phyloP scores from a whole-genome alignment of 2,113 vertebrate species.

The Hippocampus mohnikei region DNA sequence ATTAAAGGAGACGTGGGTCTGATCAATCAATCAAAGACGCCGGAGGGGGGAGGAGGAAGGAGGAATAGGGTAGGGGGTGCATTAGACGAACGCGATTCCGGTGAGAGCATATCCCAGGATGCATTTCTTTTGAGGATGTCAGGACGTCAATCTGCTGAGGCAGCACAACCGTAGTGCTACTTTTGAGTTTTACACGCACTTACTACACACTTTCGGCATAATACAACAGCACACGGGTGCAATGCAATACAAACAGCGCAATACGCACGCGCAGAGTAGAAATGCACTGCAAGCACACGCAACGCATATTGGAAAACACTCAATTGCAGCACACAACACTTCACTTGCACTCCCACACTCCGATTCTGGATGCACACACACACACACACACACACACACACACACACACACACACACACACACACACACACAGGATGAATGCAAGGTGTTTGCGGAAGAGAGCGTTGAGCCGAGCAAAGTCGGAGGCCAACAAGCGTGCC shows the following conservation, averaged over 20 bases:
- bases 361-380: too few species aligned
- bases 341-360: too few species aligned
- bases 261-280: background rate
- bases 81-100: background rate
- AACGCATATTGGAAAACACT: too few species aligned
- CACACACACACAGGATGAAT: conserved; percentile 1
- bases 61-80: background rate
- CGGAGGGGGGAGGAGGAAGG: background rate
- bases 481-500: background rate
- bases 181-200: background rate
- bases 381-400: too few species aligned
- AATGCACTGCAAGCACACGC: background rate
- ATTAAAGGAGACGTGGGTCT: background rate
- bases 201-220: background rate
- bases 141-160: background rate
- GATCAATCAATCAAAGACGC: background rate
- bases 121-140: background rate
- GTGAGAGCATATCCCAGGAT: background rate
- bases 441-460: conserved; percentile 13
- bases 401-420: too few species aligned
- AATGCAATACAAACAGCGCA: background rate
- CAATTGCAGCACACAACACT: too few species aligned
- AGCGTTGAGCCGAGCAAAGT: conserved; percentile 8
- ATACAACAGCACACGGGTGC: background rate
- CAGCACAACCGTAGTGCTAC: background rate